phyloP scores from a whole-genome alignment of 2,113 vertebrate genomes.

The Platichthys stellatus region DNA sequence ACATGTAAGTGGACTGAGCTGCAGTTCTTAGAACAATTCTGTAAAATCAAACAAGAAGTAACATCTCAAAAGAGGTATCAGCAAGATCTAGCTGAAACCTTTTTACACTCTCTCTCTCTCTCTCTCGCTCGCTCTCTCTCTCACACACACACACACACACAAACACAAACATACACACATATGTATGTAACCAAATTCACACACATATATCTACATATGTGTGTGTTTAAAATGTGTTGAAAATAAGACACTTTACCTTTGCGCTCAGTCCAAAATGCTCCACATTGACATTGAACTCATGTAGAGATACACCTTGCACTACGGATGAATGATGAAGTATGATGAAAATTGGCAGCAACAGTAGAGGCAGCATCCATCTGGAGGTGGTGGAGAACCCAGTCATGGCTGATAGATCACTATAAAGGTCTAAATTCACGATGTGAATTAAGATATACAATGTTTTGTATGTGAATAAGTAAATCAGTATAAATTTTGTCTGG shows the following conservation, averaged over 20 bases:
- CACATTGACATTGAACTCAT: too few species aligned
- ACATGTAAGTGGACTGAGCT: not conserved
- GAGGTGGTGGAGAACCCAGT: slow-evolving; percentile 4
- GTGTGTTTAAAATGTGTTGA: too few species aligned
- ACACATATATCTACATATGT: too few species aligned
- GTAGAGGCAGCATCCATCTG: slow-evolving; percentile 20
- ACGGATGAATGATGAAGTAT: too few species aligned
- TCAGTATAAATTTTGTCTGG: not conserved
- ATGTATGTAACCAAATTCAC: not conserved
- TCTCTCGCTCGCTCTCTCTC: too few species aligned
- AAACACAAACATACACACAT: too few species aligned
- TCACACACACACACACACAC: not conserved
- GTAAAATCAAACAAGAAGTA: slow-evolving; percentile 13
- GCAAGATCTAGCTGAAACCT: not conserved
- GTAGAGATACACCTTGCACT: too few species aligned
- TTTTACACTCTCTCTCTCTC: too few species aligned
- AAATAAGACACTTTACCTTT: too few species aligned
- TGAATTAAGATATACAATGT: not conserved
- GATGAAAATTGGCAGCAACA: slow-evolving; percentile 32
- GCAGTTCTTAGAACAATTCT: slow-evolving; percentile 13
- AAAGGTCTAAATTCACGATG: not conserved
- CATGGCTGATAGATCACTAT: slow-evolving; percentile 18
- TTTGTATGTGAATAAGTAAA: not conserved
- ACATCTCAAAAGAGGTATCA: not conserved
- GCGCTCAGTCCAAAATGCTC: too few species aligned